A percentile compares a stretch with the other conserved stretches of the same genome.
These are phyloP conservation scores for Tupiocoris notatus DNA, from an alignment of 2,888 invertebrate species.

Conservation along the genomic window DNA sequence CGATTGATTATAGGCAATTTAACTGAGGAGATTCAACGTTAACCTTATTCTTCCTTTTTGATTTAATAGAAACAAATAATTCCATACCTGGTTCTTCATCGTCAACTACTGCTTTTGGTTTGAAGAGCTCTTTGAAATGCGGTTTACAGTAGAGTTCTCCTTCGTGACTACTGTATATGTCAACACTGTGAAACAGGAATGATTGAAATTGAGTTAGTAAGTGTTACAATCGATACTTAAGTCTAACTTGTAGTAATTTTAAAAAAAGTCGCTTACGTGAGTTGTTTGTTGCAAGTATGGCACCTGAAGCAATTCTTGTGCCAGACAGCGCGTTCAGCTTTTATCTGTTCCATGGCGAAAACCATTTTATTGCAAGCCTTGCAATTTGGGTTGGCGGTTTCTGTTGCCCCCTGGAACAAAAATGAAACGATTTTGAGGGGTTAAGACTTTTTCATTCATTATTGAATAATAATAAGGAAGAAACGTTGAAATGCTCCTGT, in stretches of 20 bases:
- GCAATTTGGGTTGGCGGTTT: conserved; percentile 58
- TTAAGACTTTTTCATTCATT: neutral
- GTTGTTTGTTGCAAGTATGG: conserved; percentile 85
- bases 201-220: neutral
- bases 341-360: conserved; percentile 94
- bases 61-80: too few relatives aligned
- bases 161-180: conserved; percentile 89
- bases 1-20: too few relatives aligned
- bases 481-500: too few relatives aligned
- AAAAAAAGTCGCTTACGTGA: conserved; percentile 67
- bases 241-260: too few relatives aligned
- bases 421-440: neutral
- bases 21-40: too few relatives aligned
- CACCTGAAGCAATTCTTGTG: conserved; percentile 96
- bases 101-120: conserved; percentile 82
- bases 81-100: conserved; percentile 62
- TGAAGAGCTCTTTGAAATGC: conserved; percentile 89
- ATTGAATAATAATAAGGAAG: neutral
- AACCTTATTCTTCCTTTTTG: too few relatives aligned
- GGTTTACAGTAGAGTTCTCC: conserved; percentile 87
- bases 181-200: conserved; percentile 65
- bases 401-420: conserved; percentile 6
- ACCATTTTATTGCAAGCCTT: conserved; percentile 84
- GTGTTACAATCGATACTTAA: neutral
- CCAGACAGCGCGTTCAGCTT: conserved; percentile 86